phyloP scores from a whole-genome alignment of 2,888 invertebrate species.

The Piscicola geometra region DNA sequence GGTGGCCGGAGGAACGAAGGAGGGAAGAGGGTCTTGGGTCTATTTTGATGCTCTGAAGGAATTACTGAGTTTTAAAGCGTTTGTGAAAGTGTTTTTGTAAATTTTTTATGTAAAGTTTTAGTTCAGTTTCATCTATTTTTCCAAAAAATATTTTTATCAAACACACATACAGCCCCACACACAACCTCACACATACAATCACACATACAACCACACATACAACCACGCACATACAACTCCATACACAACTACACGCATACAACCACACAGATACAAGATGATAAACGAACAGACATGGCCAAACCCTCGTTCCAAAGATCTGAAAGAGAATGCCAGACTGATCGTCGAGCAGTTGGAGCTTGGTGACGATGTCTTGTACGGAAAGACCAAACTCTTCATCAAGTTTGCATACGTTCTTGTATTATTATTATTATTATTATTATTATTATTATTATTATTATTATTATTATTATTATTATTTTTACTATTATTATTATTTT shows the following conservation, averaged over 20 bases:
- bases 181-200: too few relatives aligned
- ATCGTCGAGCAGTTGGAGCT: constrained; percentile 76
- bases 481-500: background rate
- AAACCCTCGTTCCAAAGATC: constrained; percentile 74
- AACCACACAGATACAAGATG: constrained; percentile 78
- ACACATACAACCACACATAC: background rate
- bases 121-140: too few relatives aligned
- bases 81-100: background rate
- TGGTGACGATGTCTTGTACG: constrained; percentile 80
- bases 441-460: background rate
- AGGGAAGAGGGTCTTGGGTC: background rate
- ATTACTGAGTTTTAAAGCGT: constrained; percentile 47
- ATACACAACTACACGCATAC: background rate
- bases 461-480: background rate
- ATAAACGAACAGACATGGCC: constrained; percentile 93
- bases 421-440: background rate
- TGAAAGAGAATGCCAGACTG: constrained; percentile 68
- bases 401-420: constrained; percentile 60
- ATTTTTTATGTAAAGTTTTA: too few relatives aligned
- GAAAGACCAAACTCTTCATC: constrained; percentile 92
- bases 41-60: background rate
- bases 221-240: background rate
- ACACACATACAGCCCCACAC: too few relatives aligned
- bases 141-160: too few relatives aligned
- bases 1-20: background rate